Evolutionary conservation across 53 echinoderm and acorn worm genomes (phyloP), one percentile per base, ranked within the genome.

Genomic region (Arbacia lixula): DNA sequence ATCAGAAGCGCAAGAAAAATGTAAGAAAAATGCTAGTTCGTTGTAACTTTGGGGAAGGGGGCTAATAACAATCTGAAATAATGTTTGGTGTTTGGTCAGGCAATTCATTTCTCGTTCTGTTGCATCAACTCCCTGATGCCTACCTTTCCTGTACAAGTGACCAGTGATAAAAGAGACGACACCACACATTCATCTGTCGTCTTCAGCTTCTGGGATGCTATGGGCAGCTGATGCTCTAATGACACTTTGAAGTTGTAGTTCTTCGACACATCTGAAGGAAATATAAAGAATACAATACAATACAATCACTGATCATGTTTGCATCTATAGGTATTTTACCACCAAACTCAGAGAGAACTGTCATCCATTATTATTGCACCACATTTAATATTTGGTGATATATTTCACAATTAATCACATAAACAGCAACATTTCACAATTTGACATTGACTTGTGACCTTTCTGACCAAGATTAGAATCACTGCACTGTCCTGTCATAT

Each of bases 241-340:
- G 99, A 99, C 24, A 99, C 99, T 90, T 99, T 99, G 85, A 92
- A 94, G 89, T 99, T 99, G 87, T 99, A 99, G 77, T 92, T 92
- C 87, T 99, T 99, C 30, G 94, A 99, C 26, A 99, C 90, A 92
- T 99, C 94, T 94, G 77, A 5, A 33, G 1, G 19, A 17, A 11
- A 42, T 20, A 57, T 5, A 46, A 30, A 72, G 3, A 67, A 37
- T 22, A 67, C 31, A 67, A 12, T 64, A 10, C 8, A 46, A 46
- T 10, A 14, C 14, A 14, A 14, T 10, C 14, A 46, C 14, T 46
- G 14, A 46, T 46, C 46, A 46, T 46, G 14, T 46, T 46, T 46
- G 46, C n/a, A 46, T 46, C 46, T 46, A 46, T 10, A 46, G 8
- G 14, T 10, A 46, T 46, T 46, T 46, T 46, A 8, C 14, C 14